Conservation (phyloP, 1,140 invertebrate species). For the Pentalonia nigronervosa region DNA sequence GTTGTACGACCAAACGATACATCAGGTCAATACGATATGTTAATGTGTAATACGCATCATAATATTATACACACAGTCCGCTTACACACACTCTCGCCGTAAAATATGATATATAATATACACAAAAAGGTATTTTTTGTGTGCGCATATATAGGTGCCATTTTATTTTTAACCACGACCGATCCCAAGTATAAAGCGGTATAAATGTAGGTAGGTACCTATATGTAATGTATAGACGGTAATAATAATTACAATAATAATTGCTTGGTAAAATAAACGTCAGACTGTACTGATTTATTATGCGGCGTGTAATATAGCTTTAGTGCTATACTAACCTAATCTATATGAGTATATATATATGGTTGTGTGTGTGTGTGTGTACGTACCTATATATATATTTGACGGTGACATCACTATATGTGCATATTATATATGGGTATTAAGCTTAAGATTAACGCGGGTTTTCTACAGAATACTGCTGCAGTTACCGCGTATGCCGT, state of each 20-base stretch:
- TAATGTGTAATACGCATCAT: too few species aligned
- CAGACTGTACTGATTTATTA: background rate
- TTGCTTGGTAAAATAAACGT: background rate
- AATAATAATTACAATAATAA: constrained; percentile 11
- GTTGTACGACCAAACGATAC: too few species aligned
- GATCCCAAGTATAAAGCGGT: background rate
- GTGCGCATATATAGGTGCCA: background rate
- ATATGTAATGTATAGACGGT: background rate
- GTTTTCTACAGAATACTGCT: background rate
- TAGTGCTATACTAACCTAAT: constrained; percentile 3
- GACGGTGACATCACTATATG: background rate
- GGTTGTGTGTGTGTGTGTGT: too few species aligned
- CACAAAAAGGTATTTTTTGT: too few species aligned
- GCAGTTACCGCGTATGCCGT: background rate
- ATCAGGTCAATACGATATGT: too few species aligned
- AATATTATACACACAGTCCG: too few species aligned
- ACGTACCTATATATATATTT: background rate
- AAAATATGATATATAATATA: too few species aligned
- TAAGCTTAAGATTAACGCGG: constrained; percentile 14
- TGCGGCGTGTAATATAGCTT: background rate
- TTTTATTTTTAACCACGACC: background rate
- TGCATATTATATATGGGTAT: background rate
- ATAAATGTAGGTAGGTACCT: background rate
- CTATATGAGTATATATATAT: background rate
- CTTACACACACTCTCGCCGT: too few species aligned